Conservation (phyloP, 2,113 vertebrate species). For the Hylia prasina region DNA sequence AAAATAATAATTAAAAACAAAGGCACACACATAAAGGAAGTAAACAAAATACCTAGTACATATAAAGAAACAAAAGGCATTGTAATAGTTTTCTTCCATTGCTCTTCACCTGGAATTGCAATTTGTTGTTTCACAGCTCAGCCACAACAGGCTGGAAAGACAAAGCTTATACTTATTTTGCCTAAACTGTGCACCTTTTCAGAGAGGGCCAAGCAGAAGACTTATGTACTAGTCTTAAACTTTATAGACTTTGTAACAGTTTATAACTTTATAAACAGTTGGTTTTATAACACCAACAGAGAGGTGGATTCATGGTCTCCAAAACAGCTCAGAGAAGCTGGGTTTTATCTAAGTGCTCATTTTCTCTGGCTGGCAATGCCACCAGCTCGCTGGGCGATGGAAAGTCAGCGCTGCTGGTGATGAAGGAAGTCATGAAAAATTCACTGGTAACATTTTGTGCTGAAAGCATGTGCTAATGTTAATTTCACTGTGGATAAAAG, state of each 20-base stretch:
- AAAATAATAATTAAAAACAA: background rate
- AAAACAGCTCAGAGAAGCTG: background rate
- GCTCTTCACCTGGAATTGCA: background rate
- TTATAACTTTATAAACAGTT: too few relatives aligned
- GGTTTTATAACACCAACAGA: too few relatives aligned
- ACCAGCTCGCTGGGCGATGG: background rate
- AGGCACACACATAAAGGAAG: background rate
- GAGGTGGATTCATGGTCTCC: background rate
- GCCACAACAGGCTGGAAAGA: background rate
- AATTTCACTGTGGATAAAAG: background rate
- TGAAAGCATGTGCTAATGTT: background rate
- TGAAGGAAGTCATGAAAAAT: conserved; percentile 28
- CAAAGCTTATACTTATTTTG: background rate
- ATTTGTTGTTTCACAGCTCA: background rate
- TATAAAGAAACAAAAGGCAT: background rate
- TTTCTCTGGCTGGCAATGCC: background rate
- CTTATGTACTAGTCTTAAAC: background rate
- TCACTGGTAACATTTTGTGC: conserved; percentile 16
- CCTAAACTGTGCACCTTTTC: background rate
- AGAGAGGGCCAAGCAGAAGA: background rate
- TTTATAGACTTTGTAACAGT: background rate
- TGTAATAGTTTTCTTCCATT: background rate
- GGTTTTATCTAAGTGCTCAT: background rate
- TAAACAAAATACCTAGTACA: background rate
- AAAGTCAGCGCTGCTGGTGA: background rate